Evolutionary conservation across 2,888 invertebrate genomes (phyloP).

Genomic region (Drosophila planitibia): DNA sequence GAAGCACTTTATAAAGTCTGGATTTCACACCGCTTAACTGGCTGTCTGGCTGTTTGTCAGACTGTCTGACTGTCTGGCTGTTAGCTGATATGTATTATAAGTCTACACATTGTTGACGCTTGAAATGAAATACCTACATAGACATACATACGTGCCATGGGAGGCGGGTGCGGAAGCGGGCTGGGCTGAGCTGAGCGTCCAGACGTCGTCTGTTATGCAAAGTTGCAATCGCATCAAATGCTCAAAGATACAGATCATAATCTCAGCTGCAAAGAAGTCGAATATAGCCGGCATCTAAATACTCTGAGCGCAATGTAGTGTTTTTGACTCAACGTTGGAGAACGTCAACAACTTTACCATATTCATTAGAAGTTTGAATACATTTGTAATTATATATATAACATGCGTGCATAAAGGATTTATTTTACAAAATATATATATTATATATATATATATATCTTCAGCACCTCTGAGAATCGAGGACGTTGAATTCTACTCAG

Average conservation of each 20-base stretch:
- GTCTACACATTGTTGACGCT: constrained; percentile 66
- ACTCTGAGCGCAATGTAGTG: background rate
- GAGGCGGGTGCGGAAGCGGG: constrained; percentile 9
- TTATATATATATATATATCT: no score
- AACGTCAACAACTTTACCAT: no score
- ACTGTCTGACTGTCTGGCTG: constrained; percentile 44
- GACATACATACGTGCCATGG: background rate
- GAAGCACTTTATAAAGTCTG: constrained; percentile 77
- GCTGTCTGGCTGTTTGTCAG: constrained; percentile 33
- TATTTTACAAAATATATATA: no score
- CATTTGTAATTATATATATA: no score
- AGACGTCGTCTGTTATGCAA: constrained; percentile 77
- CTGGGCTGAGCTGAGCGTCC: constrained; percentile 17
- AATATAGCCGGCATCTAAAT: background rate
- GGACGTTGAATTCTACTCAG: background rate
- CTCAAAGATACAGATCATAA: constrained; percentile 53
- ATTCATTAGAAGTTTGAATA: no score
- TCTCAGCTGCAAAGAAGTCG: constrained; percentile 25
- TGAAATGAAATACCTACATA: constrained; percentile 60
- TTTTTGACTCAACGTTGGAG: no score
- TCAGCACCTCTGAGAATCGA: background rate
- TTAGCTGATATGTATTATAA: constrained; percentile 43
- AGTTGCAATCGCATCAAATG: constrained; percentile 78
- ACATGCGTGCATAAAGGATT: no score
- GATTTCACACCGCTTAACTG: constrained; percentile 51